Percentiles rank a stretch among this genome's conserved stretches.
Conservation (phyloP, 2,113 vertebrate species). For the Cairina moschata region DNA sequence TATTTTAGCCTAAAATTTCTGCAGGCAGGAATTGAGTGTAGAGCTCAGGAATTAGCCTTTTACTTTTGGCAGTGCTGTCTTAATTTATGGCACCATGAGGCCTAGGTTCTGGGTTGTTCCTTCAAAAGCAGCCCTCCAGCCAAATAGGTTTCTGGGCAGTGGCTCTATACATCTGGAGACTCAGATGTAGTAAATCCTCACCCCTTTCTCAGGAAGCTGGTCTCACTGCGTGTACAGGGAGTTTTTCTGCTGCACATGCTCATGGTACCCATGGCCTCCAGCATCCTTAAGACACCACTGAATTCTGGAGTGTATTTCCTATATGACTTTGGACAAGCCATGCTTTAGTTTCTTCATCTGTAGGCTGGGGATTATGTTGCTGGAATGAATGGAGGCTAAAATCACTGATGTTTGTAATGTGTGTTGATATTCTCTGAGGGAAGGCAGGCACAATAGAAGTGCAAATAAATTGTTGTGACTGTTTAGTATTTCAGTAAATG, state of each 20-base stretch:
- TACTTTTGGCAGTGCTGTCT: background rate
- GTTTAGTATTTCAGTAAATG: conserved; percentile 63
- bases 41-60: background rate
- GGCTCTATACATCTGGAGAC: background rate
- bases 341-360: conserved; percentile 36
- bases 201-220: background rate
- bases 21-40: background rate
- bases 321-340: conserved; percentile 55
- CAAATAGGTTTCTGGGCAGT: background rate
- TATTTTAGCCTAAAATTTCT: background rate
- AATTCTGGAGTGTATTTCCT: conserved; percentile 47
- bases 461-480: conserved; percentile 68
- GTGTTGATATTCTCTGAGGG: conserved; percentile 64
- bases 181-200: background rate
- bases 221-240: background rate
- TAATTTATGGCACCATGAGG: background rate
- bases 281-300: background rate
- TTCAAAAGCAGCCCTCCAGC: background rate
- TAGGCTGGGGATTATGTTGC: conserved; percentile 34
- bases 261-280: conserved; percentile 6
- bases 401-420: conserved; percentile 66
- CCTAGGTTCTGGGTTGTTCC: background rate
- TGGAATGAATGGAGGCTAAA: conserved; percentile 61
- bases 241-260: background rate
- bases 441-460: conserved; percentile 58